phyloP scores from a whole-genome alignment of 2,113 vertebrate genomes.

The Brachyhypopomus occidentalis region DNA sequence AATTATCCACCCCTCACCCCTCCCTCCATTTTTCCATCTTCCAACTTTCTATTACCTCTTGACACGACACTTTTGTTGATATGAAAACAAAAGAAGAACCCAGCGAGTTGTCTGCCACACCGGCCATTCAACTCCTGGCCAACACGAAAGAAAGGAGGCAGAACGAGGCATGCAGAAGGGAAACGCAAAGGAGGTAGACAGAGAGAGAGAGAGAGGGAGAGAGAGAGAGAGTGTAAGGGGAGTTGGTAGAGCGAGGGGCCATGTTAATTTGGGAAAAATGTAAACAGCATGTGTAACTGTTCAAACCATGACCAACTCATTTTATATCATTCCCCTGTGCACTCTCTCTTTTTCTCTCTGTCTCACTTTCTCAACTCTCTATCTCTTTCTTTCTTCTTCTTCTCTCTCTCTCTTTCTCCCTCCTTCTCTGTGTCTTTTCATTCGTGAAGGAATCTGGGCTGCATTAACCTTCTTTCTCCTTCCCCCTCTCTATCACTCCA shows the following conservation, averaged over 20 bases:
- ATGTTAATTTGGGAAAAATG: conserved; percentile 87
- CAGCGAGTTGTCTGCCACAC: conserved; percentile 6
- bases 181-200: conserved; percentile 58
- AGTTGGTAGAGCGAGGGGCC: conserved; percentile 78
- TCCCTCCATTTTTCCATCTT: conserved; percentile 47
- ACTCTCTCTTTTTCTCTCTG: conserved; percentile 46
- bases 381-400: conserved; percentile 47
- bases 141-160: conserved; percentile 48
- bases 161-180: conserved; percentile 51
- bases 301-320: conserved; percentile 85
- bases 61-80: conserved; percentile 50
- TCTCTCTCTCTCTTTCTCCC: conserved; percentile 74
- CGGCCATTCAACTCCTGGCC: conserved; percentile 46
- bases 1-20: conserved; percentile 67
- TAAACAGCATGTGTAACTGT: conserved; percentile 87
- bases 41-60: conserved; percentile 64
- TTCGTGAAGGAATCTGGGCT: conserved; percentile 69
- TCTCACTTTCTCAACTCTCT: conserved; percentile 38
- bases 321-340: conserved; percentile 79
- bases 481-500: conserved; percentile 51
- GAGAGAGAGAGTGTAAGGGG: conserved; percentile 60
- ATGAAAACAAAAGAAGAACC: conserved; percentile 52
- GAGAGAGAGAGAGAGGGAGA: conserved; percentile 51
- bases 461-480: conserved; percentile 73
- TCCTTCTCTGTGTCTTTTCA: conserved; percentile 53